Base-by-base conservation (phyloP, 1,140 invertebrate species). In the Drosophila varians region DNA sequence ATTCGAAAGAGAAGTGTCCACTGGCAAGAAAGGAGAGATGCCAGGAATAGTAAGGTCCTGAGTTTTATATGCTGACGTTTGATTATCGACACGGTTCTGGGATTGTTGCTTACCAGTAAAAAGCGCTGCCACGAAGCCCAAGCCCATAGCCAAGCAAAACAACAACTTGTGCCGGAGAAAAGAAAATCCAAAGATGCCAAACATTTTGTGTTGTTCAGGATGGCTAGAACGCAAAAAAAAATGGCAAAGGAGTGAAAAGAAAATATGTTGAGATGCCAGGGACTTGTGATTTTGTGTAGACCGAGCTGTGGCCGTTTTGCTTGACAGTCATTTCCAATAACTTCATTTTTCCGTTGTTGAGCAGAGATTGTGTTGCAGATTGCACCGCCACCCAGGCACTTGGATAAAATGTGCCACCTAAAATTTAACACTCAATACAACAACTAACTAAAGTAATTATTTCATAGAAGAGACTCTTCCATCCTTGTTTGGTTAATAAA, bases 251-350 rank as follows among this genome's bases (percentile, higher is more conserved):
- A 43, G 31, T 26, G 25, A 48, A 42, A 34, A 21, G 25, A 57
- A 51, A 64, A 56, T 49, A 60, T 68, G 62, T 47, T 43, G 43
- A 58, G 53, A 46, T 57, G 70, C 46, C 68, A 54, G 48, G 25
- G 18, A 57, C 55, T 56, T 31, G 18, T 56, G 57, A 42, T 60
- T 61, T 18, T 49, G 56, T 82, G 61, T 84, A 77, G 62, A 65
- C 49, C 79, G 58, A 74, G 78, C 78, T 83, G 79, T 78, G 80
- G 68, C 56, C 74, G 61, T 53, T 56, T 57, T 73, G 56, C 71
- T 76, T 87, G 80, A 84, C 82, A 87, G 80, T 87, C 80, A 84
- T 87, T 84, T 84, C 80, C 80, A 84, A 84, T 84, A 84, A 84
- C 82, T 84, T 84, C 82, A 84, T 84, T 84, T 84, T 84, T 84